A percentile compares a stretch with the other conserved stretches of the same genome.
Conservation (phyloP, 2,113 vertebrate species). For the Varanus salvator region DNA sequence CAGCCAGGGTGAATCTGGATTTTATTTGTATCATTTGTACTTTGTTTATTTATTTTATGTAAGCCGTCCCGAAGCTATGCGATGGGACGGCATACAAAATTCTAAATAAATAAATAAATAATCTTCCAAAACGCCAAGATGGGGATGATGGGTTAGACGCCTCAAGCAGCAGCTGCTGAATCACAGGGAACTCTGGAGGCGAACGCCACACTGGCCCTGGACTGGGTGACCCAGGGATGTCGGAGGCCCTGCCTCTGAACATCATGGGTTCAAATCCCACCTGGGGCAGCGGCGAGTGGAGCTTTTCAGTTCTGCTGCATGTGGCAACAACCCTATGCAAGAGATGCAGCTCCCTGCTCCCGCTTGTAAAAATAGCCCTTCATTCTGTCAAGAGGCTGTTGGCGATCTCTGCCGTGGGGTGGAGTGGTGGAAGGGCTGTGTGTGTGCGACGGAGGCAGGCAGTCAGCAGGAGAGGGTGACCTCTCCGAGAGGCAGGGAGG, state of each 20-base stretch:
- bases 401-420: neutral
- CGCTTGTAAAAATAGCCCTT: slow-evolving; percentile 27
- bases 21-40: too few relatives aligned
- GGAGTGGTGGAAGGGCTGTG: neutral
- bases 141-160: slow-evolving; percentile 20
- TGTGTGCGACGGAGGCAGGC: too few relatives aligned
- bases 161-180: slow-evolving; percentile 37
- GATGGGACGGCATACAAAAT: too few relatives aligned
- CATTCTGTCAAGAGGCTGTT: neutral
- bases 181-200: slow-evolving; percentile 42
- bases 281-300: slow-evolving; percentile 20
- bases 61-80: too few relatives aligned
- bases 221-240: neutral
- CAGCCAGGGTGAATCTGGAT: too few relatives aligned
- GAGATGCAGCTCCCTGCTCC: slow-evolving; percentile 9
- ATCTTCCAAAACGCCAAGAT: neutral
- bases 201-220: slow-evolving; percentile 45
- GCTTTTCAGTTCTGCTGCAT: neutral
- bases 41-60: too few relatives aligned
- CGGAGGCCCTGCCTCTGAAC: slow-evolving; percentile 49
- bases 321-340: slow-evolving; percentile 28
- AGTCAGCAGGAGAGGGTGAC: neutral
- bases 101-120: too few relatives aligned
- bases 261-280: slow-evolving; percentile 54
- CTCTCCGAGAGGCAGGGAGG: neutral